Percentiles rank a stretch among this genome's conserved stretches.
Conservation (phyloP, 2,888 invertebrate species). For the Hypercompe scribonia region DNA sequence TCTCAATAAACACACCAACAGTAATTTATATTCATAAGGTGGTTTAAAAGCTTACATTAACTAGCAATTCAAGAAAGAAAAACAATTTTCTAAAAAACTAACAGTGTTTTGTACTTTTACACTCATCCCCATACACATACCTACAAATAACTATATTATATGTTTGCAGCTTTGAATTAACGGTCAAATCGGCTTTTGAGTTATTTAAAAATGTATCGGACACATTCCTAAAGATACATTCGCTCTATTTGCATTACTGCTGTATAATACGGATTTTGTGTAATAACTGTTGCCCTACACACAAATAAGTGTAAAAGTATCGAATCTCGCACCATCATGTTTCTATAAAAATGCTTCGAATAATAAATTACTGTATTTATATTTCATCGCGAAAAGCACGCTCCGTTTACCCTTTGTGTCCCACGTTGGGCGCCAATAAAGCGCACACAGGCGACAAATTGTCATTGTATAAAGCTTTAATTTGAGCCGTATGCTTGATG, state of each 20-base stretch:
- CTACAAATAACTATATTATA: too few species aligned
- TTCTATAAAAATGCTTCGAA: neutral
- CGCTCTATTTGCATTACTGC: too few species aligned
- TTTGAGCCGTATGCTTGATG: slow-evolving; percentile 77
- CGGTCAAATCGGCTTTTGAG: neutral
- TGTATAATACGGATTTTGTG: too few species aligned
- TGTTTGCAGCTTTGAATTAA: neutral
- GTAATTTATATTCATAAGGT: neutral
- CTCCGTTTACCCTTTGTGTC: slow-evolving; percentile 48
- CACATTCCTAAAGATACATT: too few species aligned
- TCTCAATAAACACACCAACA: too few species aligned
- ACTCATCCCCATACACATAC: neutral
- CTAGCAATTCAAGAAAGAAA: neutral
- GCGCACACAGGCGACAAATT: slow-evolving; percentile 66
- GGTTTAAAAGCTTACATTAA: neutral
- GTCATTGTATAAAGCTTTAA: slow-evolving; percentile 76
- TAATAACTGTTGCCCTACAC: too few species aligned
- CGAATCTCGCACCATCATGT: neutral
- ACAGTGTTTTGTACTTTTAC: neutral
- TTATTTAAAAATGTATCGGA: neutral
- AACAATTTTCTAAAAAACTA: neutral
- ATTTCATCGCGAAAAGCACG: slow-evolving; percentile 24
- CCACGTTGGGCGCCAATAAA: slow-evolving; percentile 71
- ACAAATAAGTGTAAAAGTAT: neutral
- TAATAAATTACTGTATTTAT: slow-evolving; percentile 17